Evolutionary conservation across 2,113 vertebrate genomes (phyloP).

Genomic region (Hirundichthys speculiger): DNA sequence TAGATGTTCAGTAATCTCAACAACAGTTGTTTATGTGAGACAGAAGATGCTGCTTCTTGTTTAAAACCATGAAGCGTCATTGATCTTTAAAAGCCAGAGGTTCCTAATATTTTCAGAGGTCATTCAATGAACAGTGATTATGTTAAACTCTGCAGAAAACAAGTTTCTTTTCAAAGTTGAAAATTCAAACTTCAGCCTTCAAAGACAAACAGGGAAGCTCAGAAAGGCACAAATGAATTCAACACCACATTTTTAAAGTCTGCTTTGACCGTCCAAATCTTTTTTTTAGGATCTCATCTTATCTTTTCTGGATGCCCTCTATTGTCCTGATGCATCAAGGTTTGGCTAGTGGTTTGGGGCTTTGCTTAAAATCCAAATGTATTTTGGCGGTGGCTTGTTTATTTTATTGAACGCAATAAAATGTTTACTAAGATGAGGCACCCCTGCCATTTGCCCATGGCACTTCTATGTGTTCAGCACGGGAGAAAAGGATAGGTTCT

Average conservation of each 20-base stretch:
- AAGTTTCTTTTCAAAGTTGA: not conserved
- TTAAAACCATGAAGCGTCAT: constrained; percentile 22
- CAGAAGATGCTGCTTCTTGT: constrained; percentile 15
- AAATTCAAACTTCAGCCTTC: not conserved
- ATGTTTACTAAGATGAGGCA: too few species aligned
- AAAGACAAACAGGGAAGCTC: not conserved
- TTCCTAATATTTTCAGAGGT: constrained; percentile 9
- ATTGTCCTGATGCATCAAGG: not conserved
- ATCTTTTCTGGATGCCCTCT: not conserved
- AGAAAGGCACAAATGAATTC: too few species aligned
- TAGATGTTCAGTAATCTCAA: constrained; percentile 30
- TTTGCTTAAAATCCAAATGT: constrained; percentile 14
- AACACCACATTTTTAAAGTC: too few species aligned
- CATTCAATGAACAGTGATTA: constrained; percentile 8
- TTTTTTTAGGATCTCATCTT: too few species aligned
- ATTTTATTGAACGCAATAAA: too few species aligned
- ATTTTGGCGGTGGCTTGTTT: too few species aligned
- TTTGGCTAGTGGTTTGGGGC: not conserved
- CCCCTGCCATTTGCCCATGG: too few species aligned
- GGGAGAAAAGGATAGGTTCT: too few species aligned
- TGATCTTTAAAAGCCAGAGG: constrained; percentile 37
- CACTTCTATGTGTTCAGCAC: too few species aligned
- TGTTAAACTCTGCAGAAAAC: not conserved
- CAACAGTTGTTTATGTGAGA: constrained; percentile 15
- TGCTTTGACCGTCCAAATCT: not conserved